phyloP scores from a whole-genome alignment of 2,797 vertebrate genomes.

The Sebastes elongatus region DNA sequence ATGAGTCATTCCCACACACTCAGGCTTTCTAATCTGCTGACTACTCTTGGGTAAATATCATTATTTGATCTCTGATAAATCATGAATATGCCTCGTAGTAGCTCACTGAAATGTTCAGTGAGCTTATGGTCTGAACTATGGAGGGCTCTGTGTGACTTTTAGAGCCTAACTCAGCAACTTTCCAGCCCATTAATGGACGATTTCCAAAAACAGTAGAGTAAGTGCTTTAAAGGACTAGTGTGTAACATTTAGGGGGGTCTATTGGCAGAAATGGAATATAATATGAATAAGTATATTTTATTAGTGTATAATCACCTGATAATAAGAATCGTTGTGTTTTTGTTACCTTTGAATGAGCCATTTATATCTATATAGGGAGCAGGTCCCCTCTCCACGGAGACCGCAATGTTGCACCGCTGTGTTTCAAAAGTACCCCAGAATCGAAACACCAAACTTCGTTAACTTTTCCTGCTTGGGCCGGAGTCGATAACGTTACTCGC shows the following conservation, averaged over 20 bases:
- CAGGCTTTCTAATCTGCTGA: slow-evolving; percentile 59
- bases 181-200: slow-evolving; percentile 32
- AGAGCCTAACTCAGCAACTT: slow-evolving; percentile 33
- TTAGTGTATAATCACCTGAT: no score
- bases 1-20: slow-evolving; percentile 58
- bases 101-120: slow-evolving; percentile 21
- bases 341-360: no score
- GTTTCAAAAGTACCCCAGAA: no score
- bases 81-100: slow-evolving; percentile 28
- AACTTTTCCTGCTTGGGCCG: no score
- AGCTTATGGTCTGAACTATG: background rate
- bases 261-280: no score
- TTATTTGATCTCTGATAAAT: slow-evolving; percentile 71
- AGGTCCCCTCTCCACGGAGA: no score
- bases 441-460: fast-evolving
- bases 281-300: no score
- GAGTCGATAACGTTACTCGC: no score
- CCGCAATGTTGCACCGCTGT: no score
- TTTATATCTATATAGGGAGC: no score
- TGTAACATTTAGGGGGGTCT: no score
- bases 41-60: slow-evolving; percentile 71
- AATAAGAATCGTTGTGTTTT: no score
- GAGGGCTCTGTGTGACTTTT: background rate
- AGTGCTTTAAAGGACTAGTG: slow-evolving; percentile 13
- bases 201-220: slow-evolving; percentile 31